Conservation (phyloP, 2,113 vertebrate genomes). For the Potamarius usumacintae region DNA sequence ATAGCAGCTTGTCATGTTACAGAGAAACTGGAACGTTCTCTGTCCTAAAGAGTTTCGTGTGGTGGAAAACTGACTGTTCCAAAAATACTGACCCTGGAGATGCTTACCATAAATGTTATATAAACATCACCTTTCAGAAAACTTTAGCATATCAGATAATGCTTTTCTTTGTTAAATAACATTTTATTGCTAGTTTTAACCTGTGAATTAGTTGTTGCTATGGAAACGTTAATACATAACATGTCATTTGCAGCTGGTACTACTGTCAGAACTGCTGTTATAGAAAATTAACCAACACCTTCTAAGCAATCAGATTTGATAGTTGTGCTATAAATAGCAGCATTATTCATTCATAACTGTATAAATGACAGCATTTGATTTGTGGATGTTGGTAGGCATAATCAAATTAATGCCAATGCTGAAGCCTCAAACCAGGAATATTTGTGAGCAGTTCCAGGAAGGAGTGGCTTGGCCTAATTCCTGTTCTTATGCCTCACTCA, state of each 20-base stretch:
- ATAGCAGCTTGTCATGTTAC: not conserved
- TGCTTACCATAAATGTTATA: not conserved
- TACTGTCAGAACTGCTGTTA: not conserved
- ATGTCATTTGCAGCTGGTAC: not conserved
- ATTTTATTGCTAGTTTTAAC: not conserved
- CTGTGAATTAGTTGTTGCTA: not conserved
- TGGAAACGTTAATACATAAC: not conserved
- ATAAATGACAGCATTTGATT: not conserved
- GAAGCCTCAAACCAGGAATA: constrained; percentile 2
- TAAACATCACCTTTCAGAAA: not conserved
- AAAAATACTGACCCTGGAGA: not conserved
- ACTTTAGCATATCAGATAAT: not conserved
- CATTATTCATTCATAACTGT: not conserved
- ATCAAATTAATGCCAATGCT: constrained; percentile 29
- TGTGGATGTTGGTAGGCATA: constrained; percentile 7
- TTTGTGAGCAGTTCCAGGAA: constrained; percentile 24
- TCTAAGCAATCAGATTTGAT: not conserved
- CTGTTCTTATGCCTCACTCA: constrained; percentile 19
- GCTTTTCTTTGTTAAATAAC: not conserved
- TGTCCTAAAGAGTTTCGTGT: not conserved
- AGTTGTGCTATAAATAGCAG: not conserved
- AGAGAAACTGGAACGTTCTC: not conserved
- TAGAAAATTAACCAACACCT: not conserved
- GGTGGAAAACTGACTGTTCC: not conserved
- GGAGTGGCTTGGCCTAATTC: not conserved